These are phyloP conservation scores for Luffia ferchaultella DNA, from an alignment of 2,888 invertebrate genomes.

Conservation along the genomic window DNA sequence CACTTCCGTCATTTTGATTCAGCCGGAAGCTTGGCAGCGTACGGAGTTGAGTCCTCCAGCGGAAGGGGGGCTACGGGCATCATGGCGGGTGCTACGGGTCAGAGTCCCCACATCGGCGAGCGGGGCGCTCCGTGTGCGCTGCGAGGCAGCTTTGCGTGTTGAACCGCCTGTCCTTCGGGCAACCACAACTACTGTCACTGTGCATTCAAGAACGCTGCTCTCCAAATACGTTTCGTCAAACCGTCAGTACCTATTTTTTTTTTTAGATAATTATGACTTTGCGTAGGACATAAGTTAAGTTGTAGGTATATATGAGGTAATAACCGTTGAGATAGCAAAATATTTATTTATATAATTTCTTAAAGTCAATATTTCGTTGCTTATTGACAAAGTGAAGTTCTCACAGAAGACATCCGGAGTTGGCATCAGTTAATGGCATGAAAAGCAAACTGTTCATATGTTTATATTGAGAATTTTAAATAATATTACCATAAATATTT, in stretches of 20 bases:
- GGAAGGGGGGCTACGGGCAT: conserved; percentile 43
- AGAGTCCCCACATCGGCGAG: conserved; percentile 41
- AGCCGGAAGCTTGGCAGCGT: conserved; percentile 52
- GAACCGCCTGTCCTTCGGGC: conserved; percentile 46
- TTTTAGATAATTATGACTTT: not conserved
- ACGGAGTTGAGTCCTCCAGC: conserved; percentile 37
- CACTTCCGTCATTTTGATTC: conserved; percentile 15
- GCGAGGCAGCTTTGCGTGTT: conserved; percentile 39
- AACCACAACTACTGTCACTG: conserved; percentile 35
- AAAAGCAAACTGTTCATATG: too few relatives aligned
- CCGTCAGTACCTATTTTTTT: conserved; percentile 23
- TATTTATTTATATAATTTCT: not conserved
- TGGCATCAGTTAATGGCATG: too few relatives aligned
- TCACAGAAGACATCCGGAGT: too few relatives aligned
- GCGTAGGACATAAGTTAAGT: too few relatives aligned
- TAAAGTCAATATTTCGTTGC: not conserved
- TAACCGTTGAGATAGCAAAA: not conserved
- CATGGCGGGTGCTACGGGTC: conserved; percentile 44
- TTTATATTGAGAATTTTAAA: too few relatives aligned
- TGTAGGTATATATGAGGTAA: too few relatives aligned
- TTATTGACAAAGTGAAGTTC: too few relatives aligned
- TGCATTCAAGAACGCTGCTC: conserved; percentile 46
- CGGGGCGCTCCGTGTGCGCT: conserved; percentile 43
- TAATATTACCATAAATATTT: too few relatives aligned
- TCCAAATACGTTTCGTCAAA: conserved; percentile 52